These are phyloP conservation scores for Periplaneta americana DNA, from an alignment of 1,140 invertebrate genomes.

Conservation along the genomic window DNA sequence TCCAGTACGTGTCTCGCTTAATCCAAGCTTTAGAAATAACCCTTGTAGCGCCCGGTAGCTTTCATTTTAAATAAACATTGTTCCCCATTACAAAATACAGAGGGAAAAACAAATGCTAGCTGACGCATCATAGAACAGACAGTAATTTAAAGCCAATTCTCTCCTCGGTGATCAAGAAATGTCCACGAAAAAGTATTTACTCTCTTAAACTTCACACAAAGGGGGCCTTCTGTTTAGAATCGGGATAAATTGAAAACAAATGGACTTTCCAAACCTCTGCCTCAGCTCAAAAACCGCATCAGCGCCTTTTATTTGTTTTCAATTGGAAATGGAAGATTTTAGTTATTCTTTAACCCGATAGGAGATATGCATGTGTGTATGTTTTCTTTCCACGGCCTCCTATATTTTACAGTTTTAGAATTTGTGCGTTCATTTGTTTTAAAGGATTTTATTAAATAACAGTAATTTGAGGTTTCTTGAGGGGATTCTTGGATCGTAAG, in stretches of 20 bases:
- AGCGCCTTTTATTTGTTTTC: background rate
- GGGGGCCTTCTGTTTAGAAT: too few relatives aligned
- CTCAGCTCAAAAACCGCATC: background rate
- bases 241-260: background rate
- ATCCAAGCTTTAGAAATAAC: too few relatives aligned
- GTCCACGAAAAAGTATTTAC: background rate
- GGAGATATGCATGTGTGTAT: too few relatives aligned
- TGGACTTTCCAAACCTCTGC: background rate
- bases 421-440: background rate
- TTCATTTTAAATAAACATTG: background rate
- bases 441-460: background rate
- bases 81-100: background rate
- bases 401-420: too few relatives aligned
- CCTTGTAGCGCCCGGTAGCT: too few relatives aligned
- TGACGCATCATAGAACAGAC: background rate
- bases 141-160: background rate
- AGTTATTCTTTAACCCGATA: too few relatives aligned
- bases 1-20: too few relatives aligned
- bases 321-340: background rate
- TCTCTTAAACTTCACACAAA: background rate
- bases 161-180: background rate
- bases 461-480: background rate
- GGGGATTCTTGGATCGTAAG: background rate
- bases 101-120: too few relatives aligned
- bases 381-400: background rate